These are phyloP conservation scores for Ferrisia virgata DNA, from an alignment of 2,888 invertebrate genomes.

Conservation along the genomic window DNA sequence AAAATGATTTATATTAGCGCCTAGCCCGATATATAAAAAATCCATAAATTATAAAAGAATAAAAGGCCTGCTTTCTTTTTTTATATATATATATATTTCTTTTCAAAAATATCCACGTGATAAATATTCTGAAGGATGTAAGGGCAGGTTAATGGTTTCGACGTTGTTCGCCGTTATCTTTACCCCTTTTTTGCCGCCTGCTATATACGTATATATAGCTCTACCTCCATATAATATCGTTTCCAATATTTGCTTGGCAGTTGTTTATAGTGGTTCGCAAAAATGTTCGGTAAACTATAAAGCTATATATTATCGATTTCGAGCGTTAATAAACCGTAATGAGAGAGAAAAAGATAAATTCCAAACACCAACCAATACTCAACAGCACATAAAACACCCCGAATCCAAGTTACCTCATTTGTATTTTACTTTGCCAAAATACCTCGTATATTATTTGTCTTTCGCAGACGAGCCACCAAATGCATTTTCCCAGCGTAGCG, in stretches of 20 bases:
- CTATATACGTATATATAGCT: too few species aligned
- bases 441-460: too few species aligned
- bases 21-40: conserved; percentile 22
- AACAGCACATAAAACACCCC: too few species aligned
- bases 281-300: conserved; percentile 13
- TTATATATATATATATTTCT: too few species aligned
- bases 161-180: conserved; percentile 19
- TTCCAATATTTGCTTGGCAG: conserved; percentile 21
- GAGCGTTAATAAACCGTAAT: conserved; percentile 21
- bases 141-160: conserved; percentile 30
- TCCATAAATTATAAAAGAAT: conserved; percentile 26
- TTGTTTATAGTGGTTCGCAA: conserved; percentile 27
- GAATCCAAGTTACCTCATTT: too few species aligned
- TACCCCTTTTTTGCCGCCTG: too few species aligned
- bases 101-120: conserved; percentile 30
- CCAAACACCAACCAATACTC: too few species aligned
- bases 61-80: neutral
- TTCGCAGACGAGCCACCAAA: too few species aligned
- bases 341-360: too few species aligned
- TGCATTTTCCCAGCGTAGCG: too few species aligned
- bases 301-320: conserved; percentile 2
- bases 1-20: conserved; percentile 22
- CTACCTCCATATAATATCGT: neutral
- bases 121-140: conserved; percentile 28
- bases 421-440: too few species aligned